Percentiles rank a stretch among this genome's conserved stretches.
Conservation (phyloP, 53 echinoderm and acorn worm species). For the Temnopleurus reevesii region DNA sequence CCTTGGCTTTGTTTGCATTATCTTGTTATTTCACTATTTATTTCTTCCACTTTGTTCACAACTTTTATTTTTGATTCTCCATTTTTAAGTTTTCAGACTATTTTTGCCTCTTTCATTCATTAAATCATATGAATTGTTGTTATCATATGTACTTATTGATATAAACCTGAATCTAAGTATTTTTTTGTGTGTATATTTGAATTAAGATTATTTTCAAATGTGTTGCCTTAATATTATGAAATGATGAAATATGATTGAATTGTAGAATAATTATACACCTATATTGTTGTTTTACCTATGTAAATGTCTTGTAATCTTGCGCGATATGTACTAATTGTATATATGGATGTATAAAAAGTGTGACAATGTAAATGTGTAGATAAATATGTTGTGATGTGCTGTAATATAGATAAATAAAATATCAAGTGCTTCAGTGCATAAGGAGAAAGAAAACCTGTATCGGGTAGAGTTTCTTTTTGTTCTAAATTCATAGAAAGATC, state of each 20-base stretch:
- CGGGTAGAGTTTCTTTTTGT: too few relatives aligned
- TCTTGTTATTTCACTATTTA: too few relatives aligned
- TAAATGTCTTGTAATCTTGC: slow-evolving; percentile 1
- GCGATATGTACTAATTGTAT: background rate
- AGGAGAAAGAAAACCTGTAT: background rate
- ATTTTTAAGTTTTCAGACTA: too few relatives aligned
- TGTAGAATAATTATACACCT: background rate
- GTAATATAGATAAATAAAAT: slow-evolving; percentile 26
- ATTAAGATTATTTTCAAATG: slow-evolving; percentile 7
- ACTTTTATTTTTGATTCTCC: too few relatives aligned
- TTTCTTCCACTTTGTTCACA: too few relatives aligned
- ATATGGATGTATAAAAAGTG: slow-evolving; percentile 30
- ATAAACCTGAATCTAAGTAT: too few relatives aligned
- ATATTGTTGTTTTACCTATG: background rate
- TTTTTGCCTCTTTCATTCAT: too few relatives aligned
- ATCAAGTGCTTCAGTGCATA: background rate
- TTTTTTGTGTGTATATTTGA: too few relatives aligned
- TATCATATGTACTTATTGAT: too few relatives aligned
- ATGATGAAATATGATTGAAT: background rate
- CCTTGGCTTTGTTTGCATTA: too few relatives aligned
- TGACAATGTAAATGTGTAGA: slow-evolving; percentile 6
- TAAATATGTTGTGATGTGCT: background rate
- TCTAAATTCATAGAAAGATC: too few relatives aligned
- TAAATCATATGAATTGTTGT: too few relatives aligned
- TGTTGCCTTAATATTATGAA: slow-evolving; percentile 2